Conservation (phyloP, 2,797 vertebrate genomes). For the Lepus townsendii region DNA sequence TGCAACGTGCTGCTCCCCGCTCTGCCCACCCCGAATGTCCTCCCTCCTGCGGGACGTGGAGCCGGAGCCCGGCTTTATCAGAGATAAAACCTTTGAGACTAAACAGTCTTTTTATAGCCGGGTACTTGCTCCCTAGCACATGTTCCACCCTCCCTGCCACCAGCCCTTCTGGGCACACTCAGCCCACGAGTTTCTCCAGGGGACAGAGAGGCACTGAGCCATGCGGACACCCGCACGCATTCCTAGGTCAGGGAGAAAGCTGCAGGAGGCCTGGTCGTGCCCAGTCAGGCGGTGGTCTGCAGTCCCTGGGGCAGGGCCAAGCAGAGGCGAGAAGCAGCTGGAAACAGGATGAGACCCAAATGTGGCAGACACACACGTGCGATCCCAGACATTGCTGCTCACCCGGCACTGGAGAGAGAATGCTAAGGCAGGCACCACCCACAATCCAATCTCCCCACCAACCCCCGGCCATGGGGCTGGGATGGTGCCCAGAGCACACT, state of each 20-base stretch:
- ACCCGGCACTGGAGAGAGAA: neutral
- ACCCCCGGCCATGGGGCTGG: neutral
- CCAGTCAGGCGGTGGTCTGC: neutral
- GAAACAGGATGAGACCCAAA: neutral
- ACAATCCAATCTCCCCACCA: neutral
- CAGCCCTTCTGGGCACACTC: neutral
- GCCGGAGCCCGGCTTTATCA: constrained; percentile 27
- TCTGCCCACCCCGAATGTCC: neutral
- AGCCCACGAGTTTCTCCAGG: neutral
- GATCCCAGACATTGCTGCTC: neutral
- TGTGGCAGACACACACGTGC: neutral
- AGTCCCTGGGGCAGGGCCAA: neutral
- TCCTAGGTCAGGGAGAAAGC: neutral
- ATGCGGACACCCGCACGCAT: neutral
- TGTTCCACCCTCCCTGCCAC: neutral
- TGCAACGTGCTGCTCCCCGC: neutral
- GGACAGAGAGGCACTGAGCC: neutral
- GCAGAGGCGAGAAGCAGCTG: neutral
- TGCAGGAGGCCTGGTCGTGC: neutral
- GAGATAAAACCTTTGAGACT: constrained; percentile 67
- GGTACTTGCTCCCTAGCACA: neutral
- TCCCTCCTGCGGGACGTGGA: constrained; percentile 15
- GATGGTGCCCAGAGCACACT: neutral
- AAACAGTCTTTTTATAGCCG: constrained; percentile 76
- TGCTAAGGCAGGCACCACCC: too few species aligned